phyloP scores from a whole-genome alignment of 2,113 vertebrate genomes.

The Erinaceus europaeus region DNA sequence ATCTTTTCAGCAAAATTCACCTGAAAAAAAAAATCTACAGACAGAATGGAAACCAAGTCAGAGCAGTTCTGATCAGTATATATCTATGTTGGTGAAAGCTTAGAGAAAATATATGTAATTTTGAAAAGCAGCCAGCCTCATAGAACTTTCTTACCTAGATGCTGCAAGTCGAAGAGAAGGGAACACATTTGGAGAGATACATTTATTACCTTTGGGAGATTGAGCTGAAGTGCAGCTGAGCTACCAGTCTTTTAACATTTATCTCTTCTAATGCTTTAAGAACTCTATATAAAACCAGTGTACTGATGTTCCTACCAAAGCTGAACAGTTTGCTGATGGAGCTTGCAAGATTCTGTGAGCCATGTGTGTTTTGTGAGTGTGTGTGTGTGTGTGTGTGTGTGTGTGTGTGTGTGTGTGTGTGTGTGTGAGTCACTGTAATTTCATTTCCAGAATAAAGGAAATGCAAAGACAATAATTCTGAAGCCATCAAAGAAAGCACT shows the following conservation, averaged over 20 bases:
- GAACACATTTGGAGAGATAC: constrained; percentile 29
- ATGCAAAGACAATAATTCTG: constrained; percentile 60
- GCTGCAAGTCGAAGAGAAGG: constrained; percentile 10
- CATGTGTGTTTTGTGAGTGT: no score
- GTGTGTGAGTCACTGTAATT: constrained; percentile 41
- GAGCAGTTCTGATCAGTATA: neutral
- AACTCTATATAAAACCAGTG: constrained; percentile 45
- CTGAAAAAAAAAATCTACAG: neutral
- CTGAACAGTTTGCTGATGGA: constrained; percentile 48
- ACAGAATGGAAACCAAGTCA: neutral
- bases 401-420: neutral
- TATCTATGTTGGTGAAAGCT: neutral
- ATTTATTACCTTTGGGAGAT: constrained; percentile 39
- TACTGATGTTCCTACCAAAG: constrained; percentile 42
- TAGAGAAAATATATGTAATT: neutral
- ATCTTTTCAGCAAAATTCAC: constrained; percentile 9
- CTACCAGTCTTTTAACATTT: constrained; percentile 47
- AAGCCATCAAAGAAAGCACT: constrained; percentile 51
- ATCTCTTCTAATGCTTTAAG: constrained; percentile 62
- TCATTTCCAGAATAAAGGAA: constrained; percentile 68
- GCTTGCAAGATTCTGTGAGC: constrained; percentile 40
- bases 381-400: no score
- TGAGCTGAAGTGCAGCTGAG: constrained; percentile 26
- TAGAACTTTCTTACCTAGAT: neutral
- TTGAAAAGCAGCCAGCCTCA: neutral